Conservation (phyloP, 1,140 invertebrate species). For the Eufriesea mexicana region DNA sequence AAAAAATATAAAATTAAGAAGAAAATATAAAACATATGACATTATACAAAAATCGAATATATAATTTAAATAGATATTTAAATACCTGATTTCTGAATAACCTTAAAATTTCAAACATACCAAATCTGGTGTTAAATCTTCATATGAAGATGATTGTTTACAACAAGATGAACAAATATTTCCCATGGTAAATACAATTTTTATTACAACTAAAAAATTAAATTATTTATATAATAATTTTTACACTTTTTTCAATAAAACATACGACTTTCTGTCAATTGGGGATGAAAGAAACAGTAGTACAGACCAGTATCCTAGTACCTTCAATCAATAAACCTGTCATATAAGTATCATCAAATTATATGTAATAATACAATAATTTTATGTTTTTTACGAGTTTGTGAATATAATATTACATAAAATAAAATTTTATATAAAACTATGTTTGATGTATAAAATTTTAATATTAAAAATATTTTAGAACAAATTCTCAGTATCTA, state of each 20-base stretch:
- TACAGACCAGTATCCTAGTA: background rate
- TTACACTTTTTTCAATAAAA: background rate
- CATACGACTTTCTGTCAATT: no score
- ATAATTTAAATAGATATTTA: background rate
- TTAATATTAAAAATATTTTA: no score
- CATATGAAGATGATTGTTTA: conserved; percentile 66
- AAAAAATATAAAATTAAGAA: no score
- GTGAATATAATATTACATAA: background rate
- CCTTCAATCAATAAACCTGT: conserved; percentile 8
- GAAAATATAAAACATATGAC: background rate
- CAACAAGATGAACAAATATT: conserved; percentile 64
- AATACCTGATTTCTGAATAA: conserved; percentile 25
- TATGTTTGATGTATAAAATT: no score
- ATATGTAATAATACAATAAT: background rate
- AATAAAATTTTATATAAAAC: background rate
- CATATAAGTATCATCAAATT: background rate
- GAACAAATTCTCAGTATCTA: no score
- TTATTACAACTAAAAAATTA: background rate
- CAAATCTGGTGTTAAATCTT: conserved; percentile 72
- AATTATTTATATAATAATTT: conserved; percentile 6
- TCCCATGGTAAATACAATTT: conserved; percentile 59
- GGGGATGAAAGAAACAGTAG: no score
- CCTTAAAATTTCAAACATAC: conserved; percentile 58
- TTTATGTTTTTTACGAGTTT: background rate
- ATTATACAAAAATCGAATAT: background rate